Evolutionary conservation across 2,797 vertebrate species (phyloP).

Genomic region (Chelonia mydas): DNA sequence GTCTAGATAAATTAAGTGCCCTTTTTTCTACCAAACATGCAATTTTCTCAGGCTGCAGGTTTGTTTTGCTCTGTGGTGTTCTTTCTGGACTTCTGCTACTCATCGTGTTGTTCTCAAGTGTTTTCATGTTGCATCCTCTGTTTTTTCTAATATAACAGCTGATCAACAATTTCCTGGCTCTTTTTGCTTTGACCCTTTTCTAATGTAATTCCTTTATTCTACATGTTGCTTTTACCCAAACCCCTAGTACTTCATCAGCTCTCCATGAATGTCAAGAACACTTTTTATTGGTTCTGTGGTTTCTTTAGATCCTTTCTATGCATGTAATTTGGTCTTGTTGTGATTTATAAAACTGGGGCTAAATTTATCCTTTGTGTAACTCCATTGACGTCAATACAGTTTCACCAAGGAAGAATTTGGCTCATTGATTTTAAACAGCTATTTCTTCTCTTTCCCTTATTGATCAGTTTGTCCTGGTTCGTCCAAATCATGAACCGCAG

Average conservation of each 20-base stretch:
- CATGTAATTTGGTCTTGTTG: conserved; percentile 25
- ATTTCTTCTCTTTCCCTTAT: not conserved
- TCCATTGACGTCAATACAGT: conserved; percentile 44
- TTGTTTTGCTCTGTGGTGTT: conserved; percentile 16
- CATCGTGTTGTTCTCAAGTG: not conserved
- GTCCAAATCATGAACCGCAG: conserved; percentile 25
- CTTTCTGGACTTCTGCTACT: conserved; percentile 6
- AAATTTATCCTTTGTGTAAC: conserved; percentile 60
- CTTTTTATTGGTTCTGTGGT: conserved; percentile 45
- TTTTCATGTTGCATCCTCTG: conserved; percentile 48
- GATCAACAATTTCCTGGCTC: conserved; percentile 35
- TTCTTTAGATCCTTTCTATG: conserved; percentile 56
- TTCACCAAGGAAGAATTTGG: conserved; percentile 50
- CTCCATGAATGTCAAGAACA: conserved; percentile 19
- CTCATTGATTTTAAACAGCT: conserved; percentile 25
- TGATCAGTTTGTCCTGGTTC: not conserved
- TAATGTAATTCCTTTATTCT: not conserved
- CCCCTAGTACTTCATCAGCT: not conserved
- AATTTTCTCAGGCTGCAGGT: not conserved
- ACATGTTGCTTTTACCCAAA: not conserved
- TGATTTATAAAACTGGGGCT: conserved; percentile 53
- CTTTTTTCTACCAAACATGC: not conserved
- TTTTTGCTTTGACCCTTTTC: not conserved
- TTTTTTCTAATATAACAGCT: conserved; percentile 56
- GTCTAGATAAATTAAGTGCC: conserved; percentile 13